A percentile compares a stretch with the other conserved stretches of the same genome.
phyloP scores from a whole-genome alignment of 2,888 invertebrate genomes.

The Sesamia inferens region DNA sequence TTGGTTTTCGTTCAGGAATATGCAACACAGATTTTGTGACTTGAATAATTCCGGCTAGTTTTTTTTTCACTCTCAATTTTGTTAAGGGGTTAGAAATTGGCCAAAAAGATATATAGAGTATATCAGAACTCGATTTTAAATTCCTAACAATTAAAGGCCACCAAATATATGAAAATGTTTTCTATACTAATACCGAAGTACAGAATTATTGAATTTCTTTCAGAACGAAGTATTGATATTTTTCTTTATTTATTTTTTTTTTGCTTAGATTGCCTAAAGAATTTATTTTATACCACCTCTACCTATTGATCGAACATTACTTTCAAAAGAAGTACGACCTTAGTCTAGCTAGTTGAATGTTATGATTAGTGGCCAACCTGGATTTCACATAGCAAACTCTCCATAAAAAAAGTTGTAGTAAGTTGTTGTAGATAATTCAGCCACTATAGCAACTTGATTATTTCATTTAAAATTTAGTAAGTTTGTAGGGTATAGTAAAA shows the following conservation, averaged over 20 bases:
- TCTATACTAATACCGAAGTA: neutral
- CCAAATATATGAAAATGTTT: neutral
- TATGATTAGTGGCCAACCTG: neutral
- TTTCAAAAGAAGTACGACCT: neutral
- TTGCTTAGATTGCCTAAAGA: neutral
- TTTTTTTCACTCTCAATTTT: neutral
- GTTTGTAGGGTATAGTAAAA: conserved; percentile 2
- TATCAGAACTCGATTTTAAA: neutral
- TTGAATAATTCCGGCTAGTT: neutral
- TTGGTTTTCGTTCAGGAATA: conserved; percentile 39
- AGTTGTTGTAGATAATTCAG: neutral
- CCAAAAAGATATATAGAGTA: neutral
- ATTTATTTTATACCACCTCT: neutral
- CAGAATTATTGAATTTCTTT: too few relatives aligned
- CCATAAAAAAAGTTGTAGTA: neutral
- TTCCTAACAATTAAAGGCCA: neutral
- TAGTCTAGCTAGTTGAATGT: neutral
- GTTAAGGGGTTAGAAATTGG: neutral
- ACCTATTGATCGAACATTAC: neutral
- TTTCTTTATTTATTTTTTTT: neutral
- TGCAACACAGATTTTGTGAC: neutral
- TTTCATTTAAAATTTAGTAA: neutral
- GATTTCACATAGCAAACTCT: neutral
- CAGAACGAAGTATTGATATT: conserved; percentile 14
- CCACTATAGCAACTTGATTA: neutral